A percentile compares a stretch with the other conserved stretches of the same genome.
These are phyloP conservation scores for Acridotheres tristis DNA, from an alignment of 2,797 vertebrate genomes.

Conservation along the genomic window DNA sequence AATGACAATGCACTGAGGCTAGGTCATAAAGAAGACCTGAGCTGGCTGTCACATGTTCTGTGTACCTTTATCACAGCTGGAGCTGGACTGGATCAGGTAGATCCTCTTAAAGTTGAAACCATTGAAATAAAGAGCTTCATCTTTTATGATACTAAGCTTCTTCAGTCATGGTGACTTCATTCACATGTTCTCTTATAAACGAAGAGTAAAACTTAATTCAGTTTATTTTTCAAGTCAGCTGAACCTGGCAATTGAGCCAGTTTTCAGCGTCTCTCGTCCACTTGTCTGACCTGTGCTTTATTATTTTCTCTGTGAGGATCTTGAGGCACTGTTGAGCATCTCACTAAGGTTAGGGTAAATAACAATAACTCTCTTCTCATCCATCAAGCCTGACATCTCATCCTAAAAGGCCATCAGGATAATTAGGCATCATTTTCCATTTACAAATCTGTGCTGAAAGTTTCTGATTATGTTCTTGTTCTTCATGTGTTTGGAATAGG, in stretches of 20 bases:
- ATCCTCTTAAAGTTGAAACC: not conserved
- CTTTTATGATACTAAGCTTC: not conserved
- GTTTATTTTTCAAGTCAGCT: not conserved
- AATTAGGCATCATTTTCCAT: not conserved
- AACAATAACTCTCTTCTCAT: not conserved
- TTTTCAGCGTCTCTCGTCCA: accelerated
- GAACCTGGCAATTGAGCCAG: not conserved
- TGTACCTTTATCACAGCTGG: not conserved
- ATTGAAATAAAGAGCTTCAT: not conserved
- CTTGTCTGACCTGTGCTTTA: not conserved
- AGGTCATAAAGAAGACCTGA: not conserved
- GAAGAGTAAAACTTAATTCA: not conserved
- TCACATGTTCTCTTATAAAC: not conserved
- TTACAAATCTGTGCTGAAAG: not conserved
- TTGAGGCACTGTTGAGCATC: not conserved
- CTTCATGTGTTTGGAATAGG: not conserved
- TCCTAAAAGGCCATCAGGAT: not conserved
- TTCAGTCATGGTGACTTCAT: not conserved
- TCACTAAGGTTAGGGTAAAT: not conserved
- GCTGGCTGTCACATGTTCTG: not conserved
- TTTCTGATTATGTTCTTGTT: not conserved
- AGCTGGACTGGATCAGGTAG: not conserved
- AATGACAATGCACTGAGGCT: not conserved
- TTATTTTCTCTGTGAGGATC: not conserved
- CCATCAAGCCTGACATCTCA: not conserved